Percentiles rank a stretch among this genome's conserved stretches.
Evolutionary conservation across 2,113 vertebrate genomes (phyloP).

Genomic region (Trematocara marginatum): DNA sequence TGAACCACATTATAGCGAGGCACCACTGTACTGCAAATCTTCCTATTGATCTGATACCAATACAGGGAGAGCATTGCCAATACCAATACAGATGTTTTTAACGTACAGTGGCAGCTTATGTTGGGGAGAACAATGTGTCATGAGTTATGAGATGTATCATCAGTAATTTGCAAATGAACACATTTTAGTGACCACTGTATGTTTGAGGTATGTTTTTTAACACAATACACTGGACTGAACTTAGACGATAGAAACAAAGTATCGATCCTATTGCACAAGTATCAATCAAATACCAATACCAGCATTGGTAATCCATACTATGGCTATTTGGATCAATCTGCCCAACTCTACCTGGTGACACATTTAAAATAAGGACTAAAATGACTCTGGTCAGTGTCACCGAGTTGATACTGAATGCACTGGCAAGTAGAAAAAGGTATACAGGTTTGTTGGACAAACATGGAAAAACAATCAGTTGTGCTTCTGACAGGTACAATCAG

Average conservation of each 20-base stretch:
- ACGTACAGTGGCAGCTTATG: accelerated
- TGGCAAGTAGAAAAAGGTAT: background rate
- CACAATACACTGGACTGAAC: background rate
- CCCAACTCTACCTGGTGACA: accelerated
- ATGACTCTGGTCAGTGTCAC: background rate
- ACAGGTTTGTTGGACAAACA: background rate
- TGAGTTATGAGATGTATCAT: background rate
- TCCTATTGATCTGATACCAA: background rate
- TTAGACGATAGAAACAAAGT: background rate
- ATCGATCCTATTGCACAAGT: background rate
- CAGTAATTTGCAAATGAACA: background rate
- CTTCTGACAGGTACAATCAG: background rate
- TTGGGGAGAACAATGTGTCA: background rate
- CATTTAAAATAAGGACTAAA: background rate
- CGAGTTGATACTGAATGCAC: background rate
- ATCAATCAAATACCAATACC: background rate
- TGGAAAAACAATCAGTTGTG: background rate
- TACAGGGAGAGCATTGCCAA: background rate
- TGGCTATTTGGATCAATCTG: background rate
- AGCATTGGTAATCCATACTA: accelerated
- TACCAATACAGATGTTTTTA: background rate
- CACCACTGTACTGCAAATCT: background rate
- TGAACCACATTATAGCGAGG: background rate
- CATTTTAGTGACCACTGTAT: background rate
- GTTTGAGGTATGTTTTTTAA: background rate